Evolutionary conservation across 2,113 vertebrate genomes (phyloP).

Genomic region (Lagenorhynchus albirostris): DNA sequence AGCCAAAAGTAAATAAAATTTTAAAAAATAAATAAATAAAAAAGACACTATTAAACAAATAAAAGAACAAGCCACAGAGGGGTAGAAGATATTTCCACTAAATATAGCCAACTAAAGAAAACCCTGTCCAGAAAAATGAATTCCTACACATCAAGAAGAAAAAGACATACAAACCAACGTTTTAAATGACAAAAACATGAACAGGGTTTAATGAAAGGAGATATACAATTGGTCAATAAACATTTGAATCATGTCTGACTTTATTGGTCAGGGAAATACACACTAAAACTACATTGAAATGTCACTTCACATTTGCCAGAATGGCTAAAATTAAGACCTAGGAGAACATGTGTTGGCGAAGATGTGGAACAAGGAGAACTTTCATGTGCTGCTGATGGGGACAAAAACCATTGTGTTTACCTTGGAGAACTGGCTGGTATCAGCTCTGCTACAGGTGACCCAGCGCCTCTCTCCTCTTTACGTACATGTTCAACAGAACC

Average conservation of each 20-base stretch:
- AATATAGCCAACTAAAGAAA: neutral
- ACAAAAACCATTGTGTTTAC: too few relatives aligned
- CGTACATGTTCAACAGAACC: neutral
- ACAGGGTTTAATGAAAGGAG: neutral
- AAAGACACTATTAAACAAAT: neutral
- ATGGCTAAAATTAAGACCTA: neutral
- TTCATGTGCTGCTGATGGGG: neutral
- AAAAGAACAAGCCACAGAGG: neutral
- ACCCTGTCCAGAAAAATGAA: neutral
- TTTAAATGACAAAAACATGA: neutral
- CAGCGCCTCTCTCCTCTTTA: neutral
- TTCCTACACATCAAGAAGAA: neutral
- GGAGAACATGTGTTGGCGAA: neutral
- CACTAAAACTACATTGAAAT: too few relatives aligned
- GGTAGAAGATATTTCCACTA: neutral
- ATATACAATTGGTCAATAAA: neutral
- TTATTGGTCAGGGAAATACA: neutral
- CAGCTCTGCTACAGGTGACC: neutral
- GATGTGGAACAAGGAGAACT: rapidly evolving
- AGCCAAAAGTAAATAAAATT: too few relatives aligned
- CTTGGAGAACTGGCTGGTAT: neutral
- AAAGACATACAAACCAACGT: neutral
- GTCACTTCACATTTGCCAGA: neutral
- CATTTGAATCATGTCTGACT: neutral
- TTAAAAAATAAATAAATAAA: neutral